Base-by-base conservation (phyloP, 2,113 vertebrate species). In the Ceyx margarethae region DNA sequence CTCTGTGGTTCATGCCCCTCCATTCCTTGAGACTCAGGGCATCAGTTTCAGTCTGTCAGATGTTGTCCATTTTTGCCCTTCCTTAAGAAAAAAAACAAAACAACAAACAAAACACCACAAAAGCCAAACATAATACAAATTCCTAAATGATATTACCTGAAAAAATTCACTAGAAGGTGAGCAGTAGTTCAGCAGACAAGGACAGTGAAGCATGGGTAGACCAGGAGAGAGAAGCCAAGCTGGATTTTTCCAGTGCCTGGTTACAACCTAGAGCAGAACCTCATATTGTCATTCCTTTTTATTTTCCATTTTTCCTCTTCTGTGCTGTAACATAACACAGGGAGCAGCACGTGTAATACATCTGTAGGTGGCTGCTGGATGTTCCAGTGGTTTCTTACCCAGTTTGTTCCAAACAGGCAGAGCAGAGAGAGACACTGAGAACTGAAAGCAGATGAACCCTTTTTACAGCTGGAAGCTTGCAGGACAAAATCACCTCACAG, bases 301-400 rank as follows among this genome's bases (percentile, higher is more conserved):
- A 33, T 77, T 53, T 75, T 8, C 60, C 69, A 21, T 56, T 89
- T 90, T 87, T 57, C 75, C 71, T 96, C 90, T 93, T 91, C 87
- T 91, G 80, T 35, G 26, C 54, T 61, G 69, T 43, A 46, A 81
- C 13, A 45, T 29, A 57, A 43, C 84, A 73, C 21, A 85, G 78
- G 65, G 66, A 94, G 73, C 87, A 85, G 67, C 58, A 45, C 46
- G 89, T 83, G 78, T 19, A 89, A 81, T 19, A 1, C 0, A 3
- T 31, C 66, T 18, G 48, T 3, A 40, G 42, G n/a, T 31, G 81
- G 29, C 50, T 74, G 68, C 81, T 91, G 89, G 40, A 50, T 91
- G 82, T 92, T 71, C 84, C 85, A 19, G 20, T 19, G 72, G 64
- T 54, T 91, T 25, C 82, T 80, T 48, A 54, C 65, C 65, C 57